These are phyloP conservation scores for Ammodytes marinus DNA, from an alignment of 2,113 vertebrate genomes.

Conservation along the genomic window DNA sequence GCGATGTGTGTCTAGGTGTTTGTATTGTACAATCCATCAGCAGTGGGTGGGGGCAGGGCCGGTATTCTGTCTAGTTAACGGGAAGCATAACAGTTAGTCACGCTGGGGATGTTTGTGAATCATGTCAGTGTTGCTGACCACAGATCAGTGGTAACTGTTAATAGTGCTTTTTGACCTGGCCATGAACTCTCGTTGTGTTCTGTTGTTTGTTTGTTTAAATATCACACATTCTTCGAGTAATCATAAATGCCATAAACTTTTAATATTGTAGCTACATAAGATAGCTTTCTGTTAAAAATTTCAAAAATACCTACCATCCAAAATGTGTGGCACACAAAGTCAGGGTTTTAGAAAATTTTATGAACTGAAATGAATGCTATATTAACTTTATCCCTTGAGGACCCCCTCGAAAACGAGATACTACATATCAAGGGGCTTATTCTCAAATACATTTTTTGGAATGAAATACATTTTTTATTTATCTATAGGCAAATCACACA, in stretches of 20 bases:
- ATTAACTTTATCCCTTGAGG: no score
- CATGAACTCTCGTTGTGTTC: conserved; percentile 34
- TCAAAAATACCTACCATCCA: not conserved
- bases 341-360: not conserved
- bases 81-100: conserved; percentile 71
- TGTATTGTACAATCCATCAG: conserved; percentile 77
- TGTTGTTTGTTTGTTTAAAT: conserved; percentile 8
- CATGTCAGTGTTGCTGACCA: conserved; percentile 58
- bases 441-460: no score
- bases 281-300: not conserved
- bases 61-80: conserved; percentile 61
- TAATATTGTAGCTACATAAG: conserved; percentile 5
- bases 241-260: not conserved
- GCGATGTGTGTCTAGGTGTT: conserved; percentile 64
- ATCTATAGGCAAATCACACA: not conserved
- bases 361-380: not conserved
- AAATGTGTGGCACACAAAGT: not conserved
- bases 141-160: conserved; percentile 55
- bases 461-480: no score
- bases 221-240: conserved; percentile 7
- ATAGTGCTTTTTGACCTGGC: conserved; percentile 13
- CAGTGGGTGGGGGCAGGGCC: conserved; percentile 49
- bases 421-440: no score
- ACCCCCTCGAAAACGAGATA: no score
- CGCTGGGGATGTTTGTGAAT: conserved; percentile 55